Base-by-base conservation (phyloP, 2,888 invertebrate genomes). In the Matsumyia berberina region DNA sequence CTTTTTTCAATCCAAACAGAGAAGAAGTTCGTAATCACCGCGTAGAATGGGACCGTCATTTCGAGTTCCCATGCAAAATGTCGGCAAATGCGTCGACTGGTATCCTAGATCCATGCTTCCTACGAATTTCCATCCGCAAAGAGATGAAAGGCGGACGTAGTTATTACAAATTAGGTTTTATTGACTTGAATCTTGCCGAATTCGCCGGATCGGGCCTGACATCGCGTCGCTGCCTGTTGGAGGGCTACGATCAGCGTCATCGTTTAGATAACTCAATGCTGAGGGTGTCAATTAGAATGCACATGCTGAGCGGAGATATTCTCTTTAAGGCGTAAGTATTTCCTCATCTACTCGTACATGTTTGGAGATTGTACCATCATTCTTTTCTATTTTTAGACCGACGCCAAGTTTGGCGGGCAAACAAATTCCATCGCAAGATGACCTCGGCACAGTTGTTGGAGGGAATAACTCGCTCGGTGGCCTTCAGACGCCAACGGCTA, bases 261-360 rank as follows among this genome's bases (percentile, higher is more conserved):
- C 94, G 99, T 69, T 97, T 98, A 92, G 99, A 99, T 93, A 99
- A 99, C 93, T 98, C 98, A 87, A 97, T 97, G 94, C 94, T 99
- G 88, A 94, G 96, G 89, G 95, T 98, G 88, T 95, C 96, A 88
- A 96, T 98, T 89, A 95, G 95, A 90, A 97, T 99, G 96, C 96
- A 96, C 89, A 97, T 99, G 95, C 94, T 97, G 88, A 96, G 97
- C 55, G 98, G 99, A 58, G 99, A 99, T 93, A 97, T 98, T 88
- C 95, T 98, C 87, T 99, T 99, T 92, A 98, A 99, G 96, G 98
- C 97, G 98, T 98, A 92, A 94, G 97, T 94, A 64, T 55, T n/a
- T n/a, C n/a, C n/a, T n/a, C n/a, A n/a, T n/a, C n/a, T n/a, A n/a
- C n/a, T 57, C 5, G 55, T 46, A 37, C 42, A 49, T 67, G 42